Percentiles rank a stretch among this genome's conserved stretches.
Conservation (phyloP, 2,113 vertebrate genomes). For the Anas platyrhynchos region DNA sequence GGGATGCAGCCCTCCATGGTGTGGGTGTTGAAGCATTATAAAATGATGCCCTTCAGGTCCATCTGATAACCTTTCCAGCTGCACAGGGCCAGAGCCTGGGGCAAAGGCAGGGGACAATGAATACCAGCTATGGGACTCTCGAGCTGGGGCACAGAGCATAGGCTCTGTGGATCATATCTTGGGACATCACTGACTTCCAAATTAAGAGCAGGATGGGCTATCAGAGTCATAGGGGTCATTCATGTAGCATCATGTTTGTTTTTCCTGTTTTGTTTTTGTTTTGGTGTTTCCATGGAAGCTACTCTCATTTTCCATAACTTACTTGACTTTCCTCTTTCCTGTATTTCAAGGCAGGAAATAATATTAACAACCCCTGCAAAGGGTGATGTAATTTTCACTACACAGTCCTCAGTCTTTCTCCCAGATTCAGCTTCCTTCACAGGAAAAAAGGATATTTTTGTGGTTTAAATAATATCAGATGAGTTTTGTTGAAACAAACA, state of each 20-base stretch:
- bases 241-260: background rate
- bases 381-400: background rate
- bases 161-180: background rate
- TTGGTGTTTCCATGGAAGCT: background rate
- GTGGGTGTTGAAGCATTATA: background rate
- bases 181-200: background rate
- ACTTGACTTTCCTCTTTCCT: background rate
- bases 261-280: background rate
- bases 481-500: background rate
- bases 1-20: fast-evolving
- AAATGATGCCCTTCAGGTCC: background rate
- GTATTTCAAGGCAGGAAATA: constrained; percentile 22
- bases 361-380: background rate
- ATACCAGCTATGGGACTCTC: background rate
- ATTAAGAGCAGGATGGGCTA: background rate
- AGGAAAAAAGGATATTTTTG: background rate
- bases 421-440: background rate
- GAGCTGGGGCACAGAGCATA: background rate
- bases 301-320: background rate
- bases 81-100: background rate
- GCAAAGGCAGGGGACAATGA: background rate
- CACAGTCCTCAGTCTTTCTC: background rate
- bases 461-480: constrained; percentile 18
- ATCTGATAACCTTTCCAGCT: background rate
- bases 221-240: background rate